Percentiles rank a stretch among this genome's conserved stretches.
Conservation (phyloP, 2,888 invertebrate genomes). For the Calephelis perditalis region DNA sequence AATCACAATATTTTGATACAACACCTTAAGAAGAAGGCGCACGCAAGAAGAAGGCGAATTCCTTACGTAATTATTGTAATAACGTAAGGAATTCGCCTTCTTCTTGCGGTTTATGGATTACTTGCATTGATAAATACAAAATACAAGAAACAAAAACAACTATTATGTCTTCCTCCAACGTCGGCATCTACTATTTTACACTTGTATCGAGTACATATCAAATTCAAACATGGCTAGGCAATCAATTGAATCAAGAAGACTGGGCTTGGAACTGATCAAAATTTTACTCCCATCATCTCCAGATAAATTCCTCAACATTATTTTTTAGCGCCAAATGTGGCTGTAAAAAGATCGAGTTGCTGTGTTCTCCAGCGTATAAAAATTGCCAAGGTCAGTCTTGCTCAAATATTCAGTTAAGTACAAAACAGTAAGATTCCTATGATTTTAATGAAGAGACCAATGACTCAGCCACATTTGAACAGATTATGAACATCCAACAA, state of each 20-base stretch:
- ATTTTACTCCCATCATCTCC: not conserved
- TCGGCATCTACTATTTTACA: constrained; percentile 8
- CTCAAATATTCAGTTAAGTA: not conserved
- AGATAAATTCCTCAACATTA: not conserved
- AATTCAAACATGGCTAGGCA: constrained; percentile 15
- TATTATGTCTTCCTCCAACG: constrained; percentile 10
- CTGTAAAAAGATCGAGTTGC: not conserved
- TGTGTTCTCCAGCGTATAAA: not conserved
- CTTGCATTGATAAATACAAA: not conserved
- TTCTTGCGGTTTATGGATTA: no score
- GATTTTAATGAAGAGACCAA: no score
- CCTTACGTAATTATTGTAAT: no score
- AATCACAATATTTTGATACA: no score
- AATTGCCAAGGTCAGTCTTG: not conserved
- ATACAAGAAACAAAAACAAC: constrained; percentile 8
- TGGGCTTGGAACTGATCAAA: constrained; percentile 5
- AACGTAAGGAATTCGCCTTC: no score
- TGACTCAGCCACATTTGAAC: no score
- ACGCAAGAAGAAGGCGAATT: no score
- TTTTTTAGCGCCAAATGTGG: constrained; percentile 5
- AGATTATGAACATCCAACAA: no score
- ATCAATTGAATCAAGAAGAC: not conserved
- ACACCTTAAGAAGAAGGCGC: no score
- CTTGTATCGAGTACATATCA: constrained; percentile 13
- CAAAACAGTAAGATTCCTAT: no score